Evolutionary conservation across 2,797 vertebrate genomes (phyloP).

Genomic region (Acrossocheilus fasciatus): DNA sequence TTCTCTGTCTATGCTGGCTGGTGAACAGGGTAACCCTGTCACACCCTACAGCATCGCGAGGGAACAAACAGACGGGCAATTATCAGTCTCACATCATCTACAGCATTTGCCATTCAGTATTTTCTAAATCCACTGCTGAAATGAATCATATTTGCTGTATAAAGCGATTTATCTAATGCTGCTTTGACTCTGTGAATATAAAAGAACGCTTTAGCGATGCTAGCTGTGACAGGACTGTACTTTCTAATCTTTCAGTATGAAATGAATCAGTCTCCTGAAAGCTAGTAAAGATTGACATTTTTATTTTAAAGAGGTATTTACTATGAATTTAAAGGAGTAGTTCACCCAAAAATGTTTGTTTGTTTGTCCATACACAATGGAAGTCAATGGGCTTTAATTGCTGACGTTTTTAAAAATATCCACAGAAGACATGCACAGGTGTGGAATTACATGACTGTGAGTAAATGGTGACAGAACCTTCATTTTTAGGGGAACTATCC

Average conservation of each 20-base stretch:
- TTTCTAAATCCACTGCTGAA: background rate
- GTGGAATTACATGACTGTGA: background rate
- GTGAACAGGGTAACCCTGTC: background rate
- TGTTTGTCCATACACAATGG: background rate
- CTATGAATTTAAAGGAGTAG: too few relatives aligned
- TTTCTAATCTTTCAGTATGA: background rate
- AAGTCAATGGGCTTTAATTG: background rate
- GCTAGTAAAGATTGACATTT: background rate
- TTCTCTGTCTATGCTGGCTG: conserved; percentile 15
- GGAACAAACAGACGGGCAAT: background rate
- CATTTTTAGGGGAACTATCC: too few relatives aligned
- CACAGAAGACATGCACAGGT: background rate
- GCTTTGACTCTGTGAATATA: background rate
- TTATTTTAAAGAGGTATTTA: background rate
- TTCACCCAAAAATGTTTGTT: background rate
- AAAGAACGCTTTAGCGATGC: background rate
- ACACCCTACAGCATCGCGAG: background rate
- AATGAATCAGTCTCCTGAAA: background rate
- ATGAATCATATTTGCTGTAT: background rate
- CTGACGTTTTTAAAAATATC: background rate
- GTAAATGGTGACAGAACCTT: too few relatives aligned
- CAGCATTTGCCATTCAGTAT: background rate
- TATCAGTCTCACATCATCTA: conserved; percentile 10
- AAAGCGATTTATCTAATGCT: background rate
- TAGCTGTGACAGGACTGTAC: background rate